phyloP scores from a whole-genome alignment of 2,113 vertebrate species.

The Tichodroma muraria region DNA sequence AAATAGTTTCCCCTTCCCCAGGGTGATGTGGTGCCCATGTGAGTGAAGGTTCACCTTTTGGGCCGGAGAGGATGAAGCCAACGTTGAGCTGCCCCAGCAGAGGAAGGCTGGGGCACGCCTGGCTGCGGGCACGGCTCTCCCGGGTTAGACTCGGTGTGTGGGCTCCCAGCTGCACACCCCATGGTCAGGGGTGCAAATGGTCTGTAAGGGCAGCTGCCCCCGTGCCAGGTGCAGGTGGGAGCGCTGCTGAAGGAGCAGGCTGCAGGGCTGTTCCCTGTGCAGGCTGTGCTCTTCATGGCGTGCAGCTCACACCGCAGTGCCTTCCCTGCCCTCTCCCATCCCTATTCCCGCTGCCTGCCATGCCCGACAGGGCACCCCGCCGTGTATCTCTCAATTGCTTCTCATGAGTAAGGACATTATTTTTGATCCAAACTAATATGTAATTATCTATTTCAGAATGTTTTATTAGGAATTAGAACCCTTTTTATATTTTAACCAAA shows the following conservation, averaged over 20 bases:
- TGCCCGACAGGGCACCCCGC: background rate
- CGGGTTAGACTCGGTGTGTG: background rate
- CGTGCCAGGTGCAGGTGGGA: background rate
- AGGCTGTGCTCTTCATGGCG: background rate
- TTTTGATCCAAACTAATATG: conserved; percentile 54
- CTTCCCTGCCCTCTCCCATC: background rate
- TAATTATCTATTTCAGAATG: conserved; percentile 59
- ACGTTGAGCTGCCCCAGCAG: background rate
- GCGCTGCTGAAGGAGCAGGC: background rate
- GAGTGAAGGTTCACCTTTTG: background rate
- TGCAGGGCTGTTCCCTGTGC: rapidly evolving
- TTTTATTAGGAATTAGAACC: conserved; percentile 49
- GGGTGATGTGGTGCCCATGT: background rate
- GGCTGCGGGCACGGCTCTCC: background rate
- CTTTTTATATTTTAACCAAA: conserved; percentile 54
- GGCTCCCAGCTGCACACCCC: background rate
- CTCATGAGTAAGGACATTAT: conserved; percentile 48
- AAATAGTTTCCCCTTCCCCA: background rate
- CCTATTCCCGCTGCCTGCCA: background rate
- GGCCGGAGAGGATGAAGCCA: background rate
- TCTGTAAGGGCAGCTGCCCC: background rate
- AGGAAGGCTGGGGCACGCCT: background rate
- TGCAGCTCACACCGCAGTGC: background rate
- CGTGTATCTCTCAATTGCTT: conserved; percentile 33
- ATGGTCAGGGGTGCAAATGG: rapidly evolving